Conservation (phyloP, 2,797 vertebrate genomes). For the Gorsachius magnificus region DNA sequence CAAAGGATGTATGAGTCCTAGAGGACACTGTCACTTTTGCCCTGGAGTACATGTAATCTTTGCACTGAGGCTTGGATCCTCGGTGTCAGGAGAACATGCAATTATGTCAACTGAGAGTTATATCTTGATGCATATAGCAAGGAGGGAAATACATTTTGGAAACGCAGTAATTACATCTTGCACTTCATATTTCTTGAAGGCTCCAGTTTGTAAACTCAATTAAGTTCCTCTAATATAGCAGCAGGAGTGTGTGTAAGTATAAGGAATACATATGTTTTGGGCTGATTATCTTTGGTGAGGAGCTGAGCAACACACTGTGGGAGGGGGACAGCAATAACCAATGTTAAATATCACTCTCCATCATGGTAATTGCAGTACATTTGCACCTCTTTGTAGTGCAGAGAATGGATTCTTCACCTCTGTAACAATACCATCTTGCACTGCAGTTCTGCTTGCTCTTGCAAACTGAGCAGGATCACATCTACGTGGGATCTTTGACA, state of each 20-base stretch:
- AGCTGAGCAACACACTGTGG: background rate
- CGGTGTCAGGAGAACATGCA: background rate
- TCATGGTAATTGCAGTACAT: background rate
- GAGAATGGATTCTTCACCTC: background rate
- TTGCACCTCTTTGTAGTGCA: background rate
- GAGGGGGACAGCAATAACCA: background rate
- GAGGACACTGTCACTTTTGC: background rate
- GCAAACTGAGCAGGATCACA: constrained; percentile 8
- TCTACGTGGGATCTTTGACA: background rate
- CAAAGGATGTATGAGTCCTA: background rate
- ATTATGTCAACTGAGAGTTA: background rate
- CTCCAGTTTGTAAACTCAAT: background rate
- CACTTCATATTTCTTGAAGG: background rate
- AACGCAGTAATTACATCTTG: background rate
- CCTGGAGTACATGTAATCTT: background rate
- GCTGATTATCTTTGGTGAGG: background rate
- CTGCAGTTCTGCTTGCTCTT: constrained; percentile 9
- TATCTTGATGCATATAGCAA: background rate
- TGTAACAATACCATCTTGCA: background rate
- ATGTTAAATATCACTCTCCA: background rate
- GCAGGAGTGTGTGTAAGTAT: background rate
- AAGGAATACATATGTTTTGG: background rate
- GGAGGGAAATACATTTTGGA: background rate
- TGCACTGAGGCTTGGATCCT: background rate
- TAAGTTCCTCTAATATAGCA: background rate